Evolutionary conservation across 1,140 invertebrate genomes (phyloP).

Genomic region (Amyelois transitella): DNA sequence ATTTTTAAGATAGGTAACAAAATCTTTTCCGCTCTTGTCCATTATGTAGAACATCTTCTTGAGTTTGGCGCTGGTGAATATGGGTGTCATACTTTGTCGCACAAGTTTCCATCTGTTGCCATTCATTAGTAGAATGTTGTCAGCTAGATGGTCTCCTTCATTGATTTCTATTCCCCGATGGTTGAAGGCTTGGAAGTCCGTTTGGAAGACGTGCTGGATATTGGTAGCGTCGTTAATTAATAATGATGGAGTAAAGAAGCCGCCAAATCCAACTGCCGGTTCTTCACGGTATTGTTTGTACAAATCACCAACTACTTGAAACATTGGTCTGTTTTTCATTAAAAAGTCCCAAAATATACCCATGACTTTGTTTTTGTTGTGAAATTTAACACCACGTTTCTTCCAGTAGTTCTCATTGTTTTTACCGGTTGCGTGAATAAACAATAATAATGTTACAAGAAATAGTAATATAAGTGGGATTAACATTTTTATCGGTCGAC

Average conservation of each 20-base stretch:
- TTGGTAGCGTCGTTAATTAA: slow-evolving; percentile 68
- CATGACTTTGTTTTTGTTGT: slow-evolving; percentile 12
- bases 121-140: slow-evolving; percentile 69
- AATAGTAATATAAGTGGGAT: not conserved
- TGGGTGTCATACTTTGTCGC: slow-evolving; percentile 58
- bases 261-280: slow-evolving; percentile 45
- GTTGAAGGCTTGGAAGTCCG: slow-evolving; percentile 68
- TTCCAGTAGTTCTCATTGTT: slow-evolving; percentile 31
- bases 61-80: slow-evolving; percentile 65
- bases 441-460: not conserved
- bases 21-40: slow-evolving; percentile 42
- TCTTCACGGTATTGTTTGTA: slow-evolving; percentile 26
- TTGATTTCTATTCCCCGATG: slow-evolving; percentile 63
- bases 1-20: slow-evolving; percentile 25
- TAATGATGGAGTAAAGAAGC: slow-evolving; percentile 50
- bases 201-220: slow-evolving; percentile 63
- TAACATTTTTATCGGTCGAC: not conserved
- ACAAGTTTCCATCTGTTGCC: slow-evolving; percentile 61
- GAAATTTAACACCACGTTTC: slow-evolving; percentile 19
- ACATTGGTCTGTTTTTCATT: slow-evolving; percentile 16
- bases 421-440: slow-evolving; percentile 5
- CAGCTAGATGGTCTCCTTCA: slow-evolving; percentile 72
- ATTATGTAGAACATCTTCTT: slow-evolving; percentile 65
- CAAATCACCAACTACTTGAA: slow-evolving; percentile 19
- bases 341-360: slow-evolving; percentile 24